Base-by-base conservation (phyloP, 1,140 invertebrate species). In the Ceratina calcarata region DNA sequence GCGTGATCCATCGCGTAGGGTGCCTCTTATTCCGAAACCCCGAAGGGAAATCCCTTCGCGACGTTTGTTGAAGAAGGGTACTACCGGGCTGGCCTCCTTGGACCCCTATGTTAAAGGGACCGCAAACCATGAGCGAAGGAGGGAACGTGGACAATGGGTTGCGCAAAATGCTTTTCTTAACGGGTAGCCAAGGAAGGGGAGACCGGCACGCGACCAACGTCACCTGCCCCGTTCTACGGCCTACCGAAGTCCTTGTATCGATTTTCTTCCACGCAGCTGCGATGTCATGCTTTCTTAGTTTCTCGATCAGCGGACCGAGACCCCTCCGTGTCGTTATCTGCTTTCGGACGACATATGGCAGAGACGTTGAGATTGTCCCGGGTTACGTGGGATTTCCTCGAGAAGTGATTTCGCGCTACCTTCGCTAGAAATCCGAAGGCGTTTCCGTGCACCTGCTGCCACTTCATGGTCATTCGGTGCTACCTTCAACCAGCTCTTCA, bases 131-230 rank as follows among this genome's bases (percentile, higher is more conserved):
- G 88, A 88, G 87, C 71, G 89, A 70, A 90, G 89, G 80, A 89
- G 87, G 88, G 88, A 87, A 82, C 80, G 86, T 86, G 89, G 86
- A 92, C 92, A 93, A 93, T 92, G 87, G 86, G 84, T 91, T 90
- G 87, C 89, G 89, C 89, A 90, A 91, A 91, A 92, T 88, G 89
- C 89, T 91, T 91, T 92, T 87, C 91, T 91, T 90, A 73, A 82
- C 77, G 78, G 80, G 65, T 58, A 78, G 20, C 15, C 8, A 83
- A 87, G 86, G 87, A 87, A 88, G 90, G 89, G 89, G 86, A 74
- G 79, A 72, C 69, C 86, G 91, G 91, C 92, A 93, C 92, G 91
- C 92, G 92, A 92, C 92, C 90, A 91, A 91, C 90, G 90, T 92
- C 92, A 93, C 92, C 92, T 93, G 92, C 89, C 89, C 74, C 74